Conservation (phyloP, 2,797 vertebrate species). For the Phataginus tetradactyla region DNA sequence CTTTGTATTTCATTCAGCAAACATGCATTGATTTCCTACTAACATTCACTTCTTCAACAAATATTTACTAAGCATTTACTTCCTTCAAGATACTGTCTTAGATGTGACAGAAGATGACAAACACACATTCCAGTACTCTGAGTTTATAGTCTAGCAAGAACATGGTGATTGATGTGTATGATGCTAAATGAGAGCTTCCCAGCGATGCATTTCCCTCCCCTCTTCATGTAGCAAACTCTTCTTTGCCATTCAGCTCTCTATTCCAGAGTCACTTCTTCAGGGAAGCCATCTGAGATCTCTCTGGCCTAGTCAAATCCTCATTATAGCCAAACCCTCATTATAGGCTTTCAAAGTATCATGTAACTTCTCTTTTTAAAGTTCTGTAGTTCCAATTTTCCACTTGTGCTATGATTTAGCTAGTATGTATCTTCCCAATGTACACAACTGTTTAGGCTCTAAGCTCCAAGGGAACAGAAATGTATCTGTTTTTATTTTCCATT, state of each 20-base stretch:
- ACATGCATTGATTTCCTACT: not conserved
- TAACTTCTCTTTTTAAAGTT: not conserved
- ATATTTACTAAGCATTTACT: constrained; percentile 54
- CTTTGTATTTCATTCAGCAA: constrained; percentile 59
- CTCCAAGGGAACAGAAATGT: not conserved
- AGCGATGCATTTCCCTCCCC: not conserved
- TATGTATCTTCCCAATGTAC: not conserved
- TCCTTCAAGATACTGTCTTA: constrained; percentile 21
- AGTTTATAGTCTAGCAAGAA: not conserved
- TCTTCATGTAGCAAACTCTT: not conserved
- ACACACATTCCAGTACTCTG: not conserved
- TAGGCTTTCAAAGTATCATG: not conserved
- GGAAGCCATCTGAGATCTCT: not conserved
- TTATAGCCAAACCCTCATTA: not conserved
- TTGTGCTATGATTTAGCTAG: not conserved
- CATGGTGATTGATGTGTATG: not conserved
- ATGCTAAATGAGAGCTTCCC: not conserved
- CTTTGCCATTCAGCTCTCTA: not conserved
- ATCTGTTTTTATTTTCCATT: not conserved
- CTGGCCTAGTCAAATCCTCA: not conserved
- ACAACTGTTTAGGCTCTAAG: not conserved
- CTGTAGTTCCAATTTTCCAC: not conserved
- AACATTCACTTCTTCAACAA: not conserved
- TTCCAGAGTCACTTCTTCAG: not conserved
- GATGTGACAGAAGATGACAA: constrained; percentile 38